Percentiles rank a stretch among this genome's conserved stretches.
Evolutionary conservation across 2,888 invertebrate genomes (phyloP).

Genomic region (Spilosoma lubricipeda): DNA sequence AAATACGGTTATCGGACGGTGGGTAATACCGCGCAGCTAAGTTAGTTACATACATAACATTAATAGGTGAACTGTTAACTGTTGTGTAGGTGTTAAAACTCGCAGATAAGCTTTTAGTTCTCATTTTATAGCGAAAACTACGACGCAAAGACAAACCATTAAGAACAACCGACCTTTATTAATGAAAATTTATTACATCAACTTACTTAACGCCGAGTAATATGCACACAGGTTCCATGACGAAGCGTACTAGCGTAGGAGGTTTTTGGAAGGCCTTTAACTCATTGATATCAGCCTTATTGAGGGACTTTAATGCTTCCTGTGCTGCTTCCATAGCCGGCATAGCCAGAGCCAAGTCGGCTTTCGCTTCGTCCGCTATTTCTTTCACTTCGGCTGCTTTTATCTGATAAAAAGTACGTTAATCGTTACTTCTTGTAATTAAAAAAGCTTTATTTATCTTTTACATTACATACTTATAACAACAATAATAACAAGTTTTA

Average conservation of each 20-base stretch:
- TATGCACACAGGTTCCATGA: constrained; percentile 97
- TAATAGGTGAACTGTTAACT: neutral
- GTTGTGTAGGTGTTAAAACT: neutral
- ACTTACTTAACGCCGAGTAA: constrained; percentile 92
- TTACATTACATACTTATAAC: too few species aligned
- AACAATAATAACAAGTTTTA: too few species aligned
- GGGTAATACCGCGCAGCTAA: too few species aligned
- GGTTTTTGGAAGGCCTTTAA: constrained; percentile 95
- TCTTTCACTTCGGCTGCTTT: constrained; percentile 94
- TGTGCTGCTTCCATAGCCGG: constrained; percentile 95
- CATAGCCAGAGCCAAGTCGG: constrained; percentile 94
- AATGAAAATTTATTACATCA: neutral
- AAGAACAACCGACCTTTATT: neutral
- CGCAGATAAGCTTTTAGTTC: neutral
- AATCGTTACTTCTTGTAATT: neutral
- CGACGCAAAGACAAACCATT: neutral
- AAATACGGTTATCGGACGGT: too few species aligned
- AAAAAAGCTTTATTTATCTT: too few species aligned
- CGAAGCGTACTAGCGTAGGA: constrained; percentile 93
- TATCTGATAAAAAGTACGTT: constrained; percentile 70
- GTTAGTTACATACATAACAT: neutral
- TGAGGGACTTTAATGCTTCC: constrained; percentile 93
- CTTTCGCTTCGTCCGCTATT: constrained; percentile 95
- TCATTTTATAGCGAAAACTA: neutral
- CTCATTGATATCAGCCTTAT: constrained; percentile 96